Evolutionary conservation across 1,140 invertebrate genomes (phyloP), one percentile per base, ranked within the genome.

Genomic region (Paralvinella palmiformis): DNA sequence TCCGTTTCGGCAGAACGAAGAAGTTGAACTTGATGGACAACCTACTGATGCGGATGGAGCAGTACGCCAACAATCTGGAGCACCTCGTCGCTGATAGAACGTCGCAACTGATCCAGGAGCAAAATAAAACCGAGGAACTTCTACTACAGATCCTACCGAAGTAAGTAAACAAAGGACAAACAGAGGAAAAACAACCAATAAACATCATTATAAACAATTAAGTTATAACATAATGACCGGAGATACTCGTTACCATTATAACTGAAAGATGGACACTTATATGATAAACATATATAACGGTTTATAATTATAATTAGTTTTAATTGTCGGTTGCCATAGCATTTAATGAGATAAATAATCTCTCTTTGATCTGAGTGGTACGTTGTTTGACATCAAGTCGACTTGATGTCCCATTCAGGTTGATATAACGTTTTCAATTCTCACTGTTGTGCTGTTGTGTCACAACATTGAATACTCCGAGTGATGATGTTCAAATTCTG

Each of bases 311-410:
- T 90, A 88, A 0, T 96, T 91, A 78, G 91, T 94, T 70, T 87
- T 86, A 73, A 93, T 96, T n/a, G 95, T 92, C 1, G 94, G 95
- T 68, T 95, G 94, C 82, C 97, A 97, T 81, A 94, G 91, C 72
- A 94, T 96, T 77, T 97, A 97, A 68, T 93, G 96, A 35, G 94
- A 91, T 41, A 41, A 41, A 41, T 41, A 10, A 10, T n/a, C n/a
- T n/a, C n/a, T n/a, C n/a, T n/a, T n/a, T n/a, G n/a, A n/a, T n/a
- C n/a, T n/a, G n/a, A n/a, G n/a, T n/a, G n/a, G n/a, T n/a, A n/a
- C n/a, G n/a, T n/a, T n/a, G n/a, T n/a, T n/a, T n/a, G n/a, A n/a
- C n/a, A n/a, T n/a, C n/a, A n/a, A n/a, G n/a, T n/a, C n/a, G n/a
- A n/a, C n/a, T n/a, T n/a, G n/a, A n/a, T n/a, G n/a, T n/a, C n/a